phyloP scores from a whole-genome alignment of 2,113 vertebrate species.

The Eptesicus fuscus region DNA sequence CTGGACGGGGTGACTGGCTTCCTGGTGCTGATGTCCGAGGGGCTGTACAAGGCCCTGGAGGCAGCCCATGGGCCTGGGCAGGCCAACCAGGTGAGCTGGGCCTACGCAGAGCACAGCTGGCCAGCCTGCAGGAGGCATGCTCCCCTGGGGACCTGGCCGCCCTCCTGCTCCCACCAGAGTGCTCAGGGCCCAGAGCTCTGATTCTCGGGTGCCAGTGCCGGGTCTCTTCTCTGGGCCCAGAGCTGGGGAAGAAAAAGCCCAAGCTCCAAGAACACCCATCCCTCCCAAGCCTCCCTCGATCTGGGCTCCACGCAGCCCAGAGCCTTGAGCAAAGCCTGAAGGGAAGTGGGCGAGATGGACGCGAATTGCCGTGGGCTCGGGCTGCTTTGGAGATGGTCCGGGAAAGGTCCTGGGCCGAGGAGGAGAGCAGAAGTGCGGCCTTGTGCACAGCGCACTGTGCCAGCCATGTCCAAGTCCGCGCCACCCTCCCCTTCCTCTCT shows the following conservation, averaged over 20 bases:
- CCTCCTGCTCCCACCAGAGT: not conserved
- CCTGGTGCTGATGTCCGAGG: slow-evolving; percentile 96
- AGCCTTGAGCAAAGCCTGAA: not conserved
- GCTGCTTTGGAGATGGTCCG: not conserved
- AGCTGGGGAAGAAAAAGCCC: not conserved
- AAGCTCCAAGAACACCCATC: no score
- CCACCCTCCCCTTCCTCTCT: not conserved
- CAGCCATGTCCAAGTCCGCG: fast-evolving
- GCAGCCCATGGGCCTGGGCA: slow-evolving; percentile 95
- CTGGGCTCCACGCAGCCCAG: not conserved
- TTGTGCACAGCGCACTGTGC: fast-evolving
- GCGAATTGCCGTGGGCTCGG: not conserved
- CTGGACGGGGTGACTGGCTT: slow-evolving; percentile 94
- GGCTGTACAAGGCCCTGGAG: slow-evolving; percentile 95
- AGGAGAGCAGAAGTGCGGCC: not conserved
- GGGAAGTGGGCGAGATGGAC: not conserved
- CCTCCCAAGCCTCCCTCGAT: not conserved
- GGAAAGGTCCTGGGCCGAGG: not conserved
- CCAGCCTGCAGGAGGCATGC: fast-evolving
- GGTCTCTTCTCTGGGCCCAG: not conserved
- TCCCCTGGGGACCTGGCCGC: not conserved
- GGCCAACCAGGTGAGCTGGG: slow-evolving; percentile 92
- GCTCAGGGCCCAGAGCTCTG: not conserved
- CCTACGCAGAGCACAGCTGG: fast-evolving
- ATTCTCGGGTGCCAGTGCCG: not conserved